Evolutionary conservation across 2,797 vertebrate species (phyloP), one percentile per base, ranked within the genome.

Genomic region (Clarias pachynema): DNA sequence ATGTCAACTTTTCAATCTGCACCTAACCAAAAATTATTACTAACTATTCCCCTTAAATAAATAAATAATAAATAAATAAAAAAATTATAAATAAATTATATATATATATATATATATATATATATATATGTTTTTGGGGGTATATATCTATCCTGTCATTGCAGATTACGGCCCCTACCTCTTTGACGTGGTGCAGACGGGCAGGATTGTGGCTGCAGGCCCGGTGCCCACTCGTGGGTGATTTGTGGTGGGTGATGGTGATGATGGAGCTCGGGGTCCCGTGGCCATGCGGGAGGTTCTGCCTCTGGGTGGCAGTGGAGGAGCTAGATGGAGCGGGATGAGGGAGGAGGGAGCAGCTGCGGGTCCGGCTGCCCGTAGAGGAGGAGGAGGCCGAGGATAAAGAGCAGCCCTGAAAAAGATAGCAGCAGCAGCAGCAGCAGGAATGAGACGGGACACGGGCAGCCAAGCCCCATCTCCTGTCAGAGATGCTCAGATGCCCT

Each of bases 231-330:
- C 94, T 93, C 56, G 95, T 95, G 66, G 95, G 96, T 91, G 96
- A 96, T 93, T 96, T 96, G 92, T 96, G 96, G 68, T 96, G 96
- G 91, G 96, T 91, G 88, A 95, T 95, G 89, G 96, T 94, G 91
- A 97, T 94, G 60, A 93, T 94, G 79, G 95, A 94, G 73, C 94
- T 92, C 24, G 84, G 87, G 56, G 82, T 88, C 81, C 85, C 88
- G 4, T 86, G 87, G 63, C 85, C 88, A 24, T 86, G 88, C 81
- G 92, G 92, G 91, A 90, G 91, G 84, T 87, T 86, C 63, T 94
- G 93, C 87, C 95, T 96, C 91, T 96, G 96, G 85, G 75, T n/a
- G 90, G 94, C 94, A 80, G 81, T 82, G 89, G 86, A 87, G 84
- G 95, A 90, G 90, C 95, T 94, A 92, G 91, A 95, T 86, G 92